Conservation (phyloP, 1,140 invertebrate genomes). For the Oryzaephilus surinamensis region DNA sequence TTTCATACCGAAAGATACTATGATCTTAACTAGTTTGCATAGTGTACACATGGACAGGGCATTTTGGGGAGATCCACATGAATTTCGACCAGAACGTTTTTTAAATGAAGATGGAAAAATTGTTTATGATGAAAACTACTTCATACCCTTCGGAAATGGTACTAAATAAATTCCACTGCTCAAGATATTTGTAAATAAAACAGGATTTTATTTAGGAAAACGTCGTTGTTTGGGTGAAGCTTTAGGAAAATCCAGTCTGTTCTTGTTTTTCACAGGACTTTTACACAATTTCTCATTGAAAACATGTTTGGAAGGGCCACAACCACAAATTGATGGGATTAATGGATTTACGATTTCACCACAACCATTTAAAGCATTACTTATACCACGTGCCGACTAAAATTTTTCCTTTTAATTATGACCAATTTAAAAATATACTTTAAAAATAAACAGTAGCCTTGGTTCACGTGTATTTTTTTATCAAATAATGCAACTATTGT, state of each 20-base stretch:
- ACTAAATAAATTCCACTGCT: constrained; percentile 19
- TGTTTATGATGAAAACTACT: constrained; percentile 42
- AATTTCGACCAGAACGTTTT: constrained; percentile 64
- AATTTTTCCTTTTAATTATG: too few relatives aligned
- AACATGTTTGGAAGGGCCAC: constrained; percentile 31
- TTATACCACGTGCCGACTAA: constrained; percentile 15
- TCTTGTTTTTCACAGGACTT: constrained; percentile 41
- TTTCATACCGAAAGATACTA: constrained; percentile 54
- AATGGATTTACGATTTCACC: constrained; percentile 44
- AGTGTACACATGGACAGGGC: constrained; percentile 54
- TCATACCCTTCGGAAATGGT: constrained; percentile 65
- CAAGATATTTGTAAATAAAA: constrained; percentile 5
- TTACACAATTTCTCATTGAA: constrained; percentile 40
- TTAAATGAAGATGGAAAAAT: constrained; percentile 49
- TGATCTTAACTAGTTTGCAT: constrained; percentile 55
- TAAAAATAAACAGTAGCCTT: too few relatives aligned
- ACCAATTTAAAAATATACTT: too few relatives aligned
- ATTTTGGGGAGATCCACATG: constrained; percentile 57
- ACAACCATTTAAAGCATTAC: constrained; percentile 25
- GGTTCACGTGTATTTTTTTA: too few relatives aligned
- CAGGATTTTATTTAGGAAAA: constrained; percentile 42
- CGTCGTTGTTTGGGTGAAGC: constrained; percentile 52
- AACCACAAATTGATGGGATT: constrained; percentile 26
- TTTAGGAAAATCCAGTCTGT: constrained; percentile 43
- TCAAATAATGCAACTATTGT: too few relatives aligned